Evolutionary conservation across 2,888 invertebrate genomes (phyloP), one percentile per base, ranked within the genome.

Genomic region (Agrotis puta): DNA sequence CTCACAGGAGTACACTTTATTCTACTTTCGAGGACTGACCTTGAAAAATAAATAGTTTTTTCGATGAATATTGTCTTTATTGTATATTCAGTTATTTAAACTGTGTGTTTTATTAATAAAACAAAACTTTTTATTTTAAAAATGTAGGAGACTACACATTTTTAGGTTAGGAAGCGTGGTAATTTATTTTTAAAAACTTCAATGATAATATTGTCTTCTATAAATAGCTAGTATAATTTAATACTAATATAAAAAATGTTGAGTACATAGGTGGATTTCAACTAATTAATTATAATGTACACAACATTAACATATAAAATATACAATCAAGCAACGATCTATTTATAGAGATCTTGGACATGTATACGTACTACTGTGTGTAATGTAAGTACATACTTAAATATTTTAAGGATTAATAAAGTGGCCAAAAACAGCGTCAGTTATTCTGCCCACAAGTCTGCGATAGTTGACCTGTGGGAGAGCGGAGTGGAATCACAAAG

Each of bases 341-440:
- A 39, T 39, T 39, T 39, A 39, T 39, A 39, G 0, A 11, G 1
- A 2, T 9, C 11, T 2, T 11, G 2, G 11, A 39, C 39, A 39
- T 39, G 39, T 11, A 39, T 11, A 39, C 39, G 7, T 39, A 11
- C 39, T 9, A 11, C 2, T 39, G 0, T 7, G 2, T 39, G 5
- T 2, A 11, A 9, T n/a, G 39, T 39, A 39, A 39, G 2, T 39
- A 39, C 39, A 33, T 39, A 18, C 0, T n/a, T 2, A 18, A 6
- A n/a, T 11, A 48, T 2, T 2, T n/a, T n/a, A n/a, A 1, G 3
- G 7, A 20, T 45, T 65, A 47, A 47, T 39, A 81, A 83, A 83
- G 50, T 70, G 89, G 90, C 90, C 90, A 90, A 90, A 91, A 91
- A 90, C 91, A 93, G 92, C 92, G 92, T 93, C 93, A 92, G 92